Base-by-base conservation (phyloP, 2,113 vertebrate genomes). In the Saimiri boliviensis region DNA sequence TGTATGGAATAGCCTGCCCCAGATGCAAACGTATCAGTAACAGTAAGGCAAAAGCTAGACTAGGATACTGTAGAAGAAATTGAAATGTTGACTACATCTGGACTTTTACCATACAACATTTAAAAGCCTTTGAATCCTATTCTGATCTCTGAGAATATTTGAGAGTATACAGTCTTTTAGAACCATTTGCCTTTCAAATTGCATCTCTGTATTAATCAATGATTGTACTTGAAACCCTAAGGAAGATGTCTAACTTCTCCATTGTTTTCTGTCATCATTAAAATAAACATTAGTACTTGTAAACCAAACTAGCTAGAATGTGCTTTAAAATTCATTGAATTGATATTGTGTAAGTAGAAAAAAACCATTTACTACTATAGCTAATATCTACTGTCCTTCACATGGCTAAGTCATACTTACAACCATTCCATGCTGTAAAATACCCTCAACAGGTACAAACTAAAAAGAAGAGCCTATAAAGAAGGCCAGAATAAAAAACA, bases 181-280 rank as follows among this genome's bases (percentile, higher is more conserved):
- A 82, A 49, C 79, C 54, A 83, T 85, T 66, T 92, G 73, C 30
- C 40, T 94, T 84, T 58, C 35, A 73, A 70, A 89, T 86, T 71
- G 40, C 35, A 47, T 74, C 70, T 94, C 70, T 87, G 14, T 83
- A 89, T 74, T 20, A 35, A 63, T 60, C 45, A 56, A 0, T 84
- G 32, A 40, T 80, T 92, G n/a, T 93, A 56, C 47, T 13, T 93
- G n/a, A 89, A 91, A 76, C n/a, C 81, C n/a, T 60, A 85, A 30
- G 13, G 35, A 88, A 82, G 13, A 58, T 49, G 19, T 32, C 42
- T 47, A 82, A n/a, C 9, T 81, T 63, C 8, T 52, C 66, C 60
- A 4, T 52, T 13, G 19, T 83, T 86, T 91, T 91, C 63, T 77
- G 32, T 66, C 54, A 32, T 42, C 32, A 58, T 63, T 52, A 79